A percentile compares a stretch with the other conserved stretches of the same genome.
These are phyloP conservation scores for Aplodontia rufa DNA, from an alignment of 2,113 vertebrate species.

Conservation along the genomic window DNA sequence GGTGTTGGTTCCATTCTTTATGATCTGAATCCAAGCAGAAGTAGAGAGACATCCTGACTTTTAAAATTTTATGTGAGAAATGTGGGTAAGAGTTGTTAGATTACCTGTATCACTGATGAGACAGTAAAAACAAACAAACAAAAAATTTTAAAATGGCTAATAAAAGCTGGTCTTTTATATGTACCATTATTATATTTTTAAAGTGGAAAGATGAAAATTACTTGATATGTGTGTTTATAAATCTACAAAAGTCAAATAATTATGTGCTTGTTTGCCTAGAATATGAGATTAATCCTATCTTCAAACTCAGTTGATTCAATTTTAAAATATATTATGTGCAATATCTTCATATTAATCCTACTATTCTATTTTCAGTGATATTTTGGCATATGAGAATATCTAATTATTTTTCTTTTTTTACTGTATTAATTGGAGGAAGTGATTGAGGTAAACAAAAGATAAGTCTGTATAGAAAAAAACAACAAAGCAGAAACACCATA, in stretches of 20 bases:
- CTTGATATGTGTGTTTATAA: not conserved
- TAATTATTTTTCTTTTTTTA: not conserved
- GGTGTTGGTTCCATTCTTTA: not conserved
- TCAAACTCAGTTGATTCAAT: not conserved
- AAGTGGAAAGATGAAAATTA: not conserved
- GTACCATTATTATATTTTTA: not conserved
- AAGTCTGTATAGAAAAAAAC: not conserved
- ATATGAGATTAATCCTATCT: not conserved
- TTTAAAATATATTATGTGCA: conserved; percentile 20
- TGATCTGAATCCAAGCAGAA: not conserved
- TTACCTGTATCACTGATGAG: not conserved
- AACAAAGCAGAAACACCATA: not conserved
- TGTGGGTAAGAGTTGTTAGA: not conserved
- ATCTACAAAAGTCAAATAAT: not conserved
- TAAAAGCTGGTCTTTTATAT: not conserved
- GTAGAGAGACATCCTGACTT: not conserved
- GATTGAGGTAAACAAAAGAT: not conserved
- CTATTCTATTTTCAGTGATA: not conserved
- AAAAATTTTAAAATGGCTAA: not conserved
- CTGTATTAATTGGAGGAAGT: not conserved
- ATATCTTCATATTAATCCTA: not conserved
- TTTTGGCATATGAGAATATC: not conserved
- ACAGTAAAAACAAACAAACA: not conserved
- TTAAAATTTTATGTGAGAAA: not conserved
- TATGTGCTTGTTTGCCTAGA: not conserved